Evolutionary conservation across 2,888 invertebrate species (phyloP).

Genomic region (Temnothorax unifasciatus): DNA sequence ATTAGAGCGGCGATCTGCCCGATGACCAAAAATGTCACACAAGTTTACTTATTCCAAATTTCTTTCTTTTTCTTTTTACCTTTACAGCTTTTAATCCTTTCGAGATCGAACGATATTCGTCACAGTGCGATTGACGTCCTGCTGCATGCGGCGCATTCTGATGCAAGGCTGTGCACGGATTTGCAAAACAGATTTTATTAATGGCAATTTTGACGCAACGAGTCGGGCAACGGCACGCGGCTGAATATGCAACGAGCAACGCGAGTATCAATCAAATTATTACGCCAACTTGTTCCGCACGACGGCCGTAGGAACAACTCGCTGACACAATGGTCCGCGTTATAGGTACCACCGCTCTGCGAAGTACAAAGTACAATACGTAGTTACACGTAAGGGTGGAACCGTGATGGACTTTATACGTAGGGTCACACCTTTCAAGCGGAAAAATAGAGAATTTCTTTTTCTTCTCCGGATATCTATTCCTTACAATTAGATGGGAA

Average conservation of each 20-base stretch:
- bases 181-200: conserved; percentile 39
- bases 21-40: background rate
- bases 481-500: background rate
- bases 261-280: conserved; percentile 74
- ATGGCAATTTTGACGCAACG: conserved; percentile 41
- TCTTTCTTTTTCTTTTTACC: background rate
- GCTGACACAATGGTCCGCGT: conserved; percentile 17
- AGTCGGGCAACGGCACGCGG: conserved; percentile 14
- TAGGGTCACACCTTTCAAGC: background rate
- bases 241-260: conserved; percentile 41
- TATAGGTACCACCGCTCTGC: background rate
- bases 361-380: background rate
- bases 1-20: background rate
- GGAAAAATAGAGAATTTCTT: background rate
- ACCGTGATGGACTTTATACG: background rate
- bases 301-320: conserved; percentile 55
- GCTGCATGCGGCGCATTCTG: background rate
- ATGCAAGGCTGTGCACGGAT: conserved; percentile 5
- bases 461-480: background rate
- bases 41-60: background rate
- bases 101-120: background rate
- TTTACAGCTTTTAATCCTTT: background rate
- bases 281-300: conserved; percentile 69
- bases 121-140: background rate
- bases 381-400: background rate